Conservation (phyloP, 2,888 invertebrate genomes). For the Hydropsyche betteni region DNA sequence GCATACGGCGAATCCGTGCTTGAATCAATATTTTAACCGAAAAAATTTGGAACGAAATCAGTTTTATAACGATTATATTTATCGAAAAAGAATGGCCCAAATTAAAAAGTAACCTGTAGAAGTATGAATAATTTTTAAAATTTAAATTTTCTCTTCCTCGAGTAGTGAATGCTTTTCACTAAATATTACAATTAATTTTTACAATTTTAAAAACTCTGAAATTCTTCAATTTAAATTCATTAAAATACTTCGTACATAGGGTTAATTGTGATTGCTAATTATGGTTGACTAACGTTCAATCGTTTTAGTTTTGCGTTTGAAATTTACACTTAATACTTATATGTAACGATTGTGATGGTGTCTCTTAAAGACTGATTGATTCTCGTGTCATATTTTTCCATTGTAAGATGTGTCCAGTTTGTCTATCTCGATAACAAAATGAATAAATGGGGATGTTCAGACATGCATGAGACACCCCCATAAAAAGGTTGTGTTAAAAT, state of each 20-base stretch:
- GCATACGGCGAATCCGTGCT: background rate
- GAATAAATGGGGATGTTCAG: slow-evolving; percentile 3
- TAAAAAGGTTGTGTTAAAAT: slow-evolving; percentile 50
- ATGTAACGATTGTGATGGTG: slow-evolving; percentile 28
- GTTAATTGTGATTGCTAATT: background rate
- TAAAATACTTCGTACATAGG: background rate
- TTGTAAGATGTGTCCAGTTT: slow-evolving; percentile 30
- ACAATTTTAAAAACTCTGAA: slow-evolving; percentile 1
- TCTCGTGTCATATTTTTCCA: slow-evolving; percentile 37
- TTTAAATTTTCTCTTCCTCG: slow-evolving; percentile 18
- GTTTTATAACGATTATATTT: too few species aligned
- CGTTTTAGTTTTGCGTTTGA: slow-evolving; percentile 1
- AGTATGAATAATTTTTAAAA: slow-evolving; percentile 8
- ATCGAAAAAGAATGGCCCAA: background rate
- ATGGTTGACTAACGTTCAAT: background rate
- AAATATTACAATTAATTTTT: slow-evolving; percentile 21
- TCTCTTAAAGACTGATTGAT: slow-evolving; percentile 50
- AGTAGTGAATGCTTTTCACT: slow-evolving; percentile 22
- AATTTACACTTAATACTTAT: background rate
- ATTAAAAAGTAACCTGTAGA: background rate
- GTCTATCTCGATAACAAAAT: slow-evolving; percentile 4
- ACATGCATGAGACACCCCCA: slow-evolving; percentile 17
- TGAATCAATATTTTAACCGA: background rate
- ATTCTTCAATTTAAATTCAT: background rate
- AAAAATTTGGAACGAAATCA: background rate